Conservation (phyloP, 2,888 invertebrate genomes). For the Psylliodes chrysocephalus region DNA sequence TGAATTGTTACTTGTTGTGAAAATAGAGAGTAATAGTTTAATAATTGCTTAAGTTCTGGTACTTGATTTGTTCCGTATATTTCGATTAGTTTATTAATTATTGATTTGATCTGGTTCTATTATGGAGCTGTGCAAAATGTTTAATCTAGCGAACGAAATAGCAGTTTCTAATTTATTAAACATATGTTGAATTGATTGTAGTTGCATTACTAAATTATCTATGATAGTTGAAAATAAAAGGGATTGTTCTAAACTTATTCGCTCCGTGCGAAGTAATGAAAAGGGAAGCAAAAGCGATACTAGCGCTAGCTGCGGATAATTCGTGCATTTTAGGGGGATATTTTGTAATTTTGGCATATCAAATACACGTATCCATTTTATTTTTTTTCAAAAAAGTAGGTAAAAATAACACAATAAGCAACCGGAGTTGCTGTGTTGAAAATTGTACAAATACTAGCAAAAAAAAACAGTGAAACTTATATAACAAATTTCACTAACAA, state of each 20-base stretch:
- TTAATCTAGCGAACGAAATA: not conserved
- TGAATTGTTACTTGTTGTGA: not conserved
- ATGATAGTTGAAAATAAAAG: not conserved
- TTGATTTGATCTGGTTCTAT: not conserved
- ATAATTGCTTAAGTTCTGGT: not conserved
- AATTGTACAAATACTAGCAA: too few species aligned
- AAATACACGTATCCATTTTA: too few species aligned
- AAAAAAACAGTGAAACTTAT: too few species aligned
- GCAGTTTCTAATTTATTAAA: conserved; percentile 3
- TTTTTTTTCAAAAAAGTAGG: too few species aligned
- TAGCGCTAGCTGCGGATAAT: too few species aligned
- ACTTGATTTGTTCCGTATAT: not conserved
- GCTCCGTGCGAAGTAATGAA: too few species aligned
- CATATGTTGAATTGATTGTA: not conserved
- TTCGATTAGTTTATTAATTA: not conserved
- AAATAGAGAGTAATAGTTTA: not conserved
- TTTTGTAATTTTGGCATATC: too few species aligned
- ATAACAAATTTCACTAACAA: too few species aligned
- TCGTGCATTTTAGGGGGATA: too few species aligned
- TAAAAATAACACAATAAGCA: too few species aligned
- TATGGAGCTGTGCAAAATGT: conserved; percentile 2
- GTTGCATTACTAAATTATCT: conserved; percentile 5
- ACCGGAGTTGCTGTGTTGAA: too few species aligned
- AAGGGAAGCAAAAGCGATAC: too few species aligned
- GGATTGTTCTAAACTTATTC: not conserved